A percentile compares a stretch with the other conserved stretches of the same genome.
These are phyloP conservation scores for Micromesistius poutassou DNA, from an alignment of 2,797 vertebrate species.

Conservation along the genomic window DNA sequence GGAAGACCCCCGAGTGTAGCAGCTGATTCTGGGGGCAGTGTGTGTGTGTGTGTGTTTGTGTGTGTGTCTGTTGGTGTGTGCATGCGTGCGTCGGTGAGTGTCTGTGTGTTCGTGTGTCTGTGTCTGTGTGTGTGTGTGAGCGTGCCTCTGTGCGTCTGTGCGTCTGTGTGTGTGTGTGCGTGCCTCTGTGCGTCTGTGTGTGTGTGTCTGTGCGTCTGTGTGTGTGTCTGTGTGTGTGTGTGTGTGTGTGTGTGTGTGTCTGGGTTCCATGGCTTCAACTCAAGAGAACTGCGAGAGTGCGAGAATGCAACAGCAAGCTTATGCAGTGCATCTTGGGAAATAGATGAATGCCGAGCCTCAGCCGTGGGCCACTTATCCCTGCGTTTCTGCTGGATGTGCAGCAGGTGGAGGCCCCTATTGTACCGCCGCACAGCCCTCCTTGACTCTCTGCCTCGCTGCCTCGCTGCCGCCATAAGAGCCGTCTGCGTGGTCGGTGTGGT, in stretches of 20 bases:
- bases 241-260: too few species aligned
- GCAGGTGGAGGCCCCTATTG: conserved; percentile 4
- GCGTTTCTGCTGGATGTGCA: conserved; percentile 14
- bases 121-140: too few species aligned
- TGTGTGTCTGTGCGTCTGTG: too few species aligned
- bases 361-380: conserved; percentile 25
- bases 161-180: too few species aligned
- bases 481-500: conserved; percentile 21
- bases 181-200: too few species aligned
- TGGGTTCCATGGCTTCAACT: not conserved
- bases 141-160: too few species aligned
- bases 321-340: conserved; percentile 8
- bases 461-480: conserved; percentile 20
- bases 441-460: not conserved
- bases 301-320: conserved; percentile 12
- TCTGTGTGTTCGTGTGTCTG: too few species aligned
- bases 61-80: too few species aligned
- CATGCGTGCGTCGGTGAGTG: too few species aligned
- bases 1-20: not conserved
- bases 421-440: conserved; percentile 29
- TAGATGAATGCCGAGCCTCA: not conserved
- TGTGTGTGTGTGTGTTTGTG: too few species aligned
- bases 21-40: not conserved
- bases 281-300: too few species aligned
- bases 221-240: too few species aligned